Percentiles rank a stretch among this genome's conserved stretches.
phyloP scores from a whole-genome alignment of 2,797 vertebrate species.

The Tadarida brasiliensis region DNA sequence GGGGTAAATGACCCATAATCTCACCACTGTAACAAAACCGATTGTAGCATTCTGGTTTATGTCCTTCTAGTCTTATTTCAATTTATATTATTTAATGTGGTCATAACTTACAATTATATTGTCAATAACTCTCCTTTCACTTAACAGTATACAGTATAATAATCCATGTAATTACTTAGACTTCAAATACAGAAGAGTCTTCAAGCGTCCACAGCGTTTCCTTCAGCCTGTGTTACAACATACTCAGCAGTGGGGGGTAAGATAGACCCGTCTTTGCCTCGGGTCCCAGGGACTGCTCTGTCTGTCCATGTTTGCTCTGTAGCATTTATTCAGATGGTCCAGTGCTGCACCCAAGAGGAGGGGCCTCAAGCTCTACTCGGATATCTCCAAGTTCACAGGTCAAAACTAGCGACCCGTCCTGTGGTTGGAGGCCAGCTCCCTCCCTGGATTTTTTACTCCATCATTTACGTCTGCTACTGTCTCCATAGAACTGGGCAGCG shows the following conservation, averaged over 20 bases:
- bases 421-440: not conserved
- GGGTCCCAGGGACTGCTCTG: slow-evolving; percentile 17
- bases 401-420: not conserved
- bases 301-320: not conserved
- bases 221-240: not conserved
- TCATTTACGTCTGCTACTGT: not conserved
- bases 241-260: not conserved
- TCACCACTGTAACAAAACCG: not conserved
- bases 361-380: not conserved
- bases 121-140: slow-evolving; percentile 50
- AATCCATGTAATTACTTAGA: slow-evolving; percentile 50
- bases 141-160: not conserved
- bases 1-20: not conserved
- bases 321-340: slow-evolving; percentile 62
- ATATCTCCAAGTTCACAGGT: slow-evolving; percentile 28
- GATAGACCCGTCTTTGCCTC: not conserved
- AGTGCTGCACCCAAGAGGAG: not conserved
- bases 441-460: not conserved
- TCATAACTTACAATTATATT: slow-evolving; percentile 58
- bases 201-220: not conserved
- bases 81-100: slow-evolving; percentile 53
- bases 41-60: slow-evolving; percentile 6
- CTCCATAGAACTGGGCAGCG: not conserved
- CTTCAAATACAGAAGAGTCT: slow-evolving; percentile 29
- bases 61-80: not conserved